Base-by-base conservation (phyloP, 2,113 vertebrate genomes). In the Apodemus speciosus region DNA sequence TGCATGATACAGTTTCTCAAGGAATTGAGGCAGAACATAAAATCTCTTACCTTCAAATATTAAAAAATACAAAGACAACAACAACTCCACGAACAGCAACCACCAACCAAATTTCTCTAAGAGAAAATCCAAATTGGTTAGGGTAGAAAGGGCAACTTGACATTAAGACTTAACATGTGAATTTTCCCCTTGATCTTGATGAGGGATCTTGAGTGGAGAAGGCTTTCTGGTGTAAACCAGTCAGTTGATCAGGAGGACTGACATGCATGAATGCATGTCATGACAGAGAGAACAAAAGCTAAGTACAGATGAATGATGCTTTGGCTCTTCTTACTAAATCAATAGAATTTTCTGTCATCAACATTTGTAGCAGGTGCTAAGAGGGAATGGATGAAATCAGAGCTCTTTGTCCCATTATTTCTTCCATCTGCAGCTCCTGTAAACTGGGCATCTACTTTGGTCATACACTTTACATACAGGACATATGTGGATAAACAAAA, bases 251-350 rank as follows among this genome's bases (percentile, higher is more conserved):
- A 83, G 18, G 62, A 27, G 73, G 15, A 84, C 40, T 75, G 58
- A 75, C 85, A 84, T 46, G 7, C 1, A 60, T 3, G 9, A 11
- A 71, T 3, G 64, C 3, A 2, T 18, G 0, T 53, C 68, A 38
- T 38, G 2, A 38, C 13, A 71, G 32, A 93, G 8, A 92, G n/a
- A 92, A 49, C 7, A 79, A 77, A 9, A 21, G 1, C 0, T 32
- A 77, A 77, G 51, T 94, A 20, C 4, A 92, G 0, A 71, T 0
- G 51, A 14, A 93, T 6, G 13, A 10, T 89, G 14, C 21, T 53
- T 89, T 89, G 76, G 18, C 15, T 92, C 8, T 79, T 95, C 35
- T 81, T 83, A 68, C 16, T 88, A 89, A 77, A 75, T 72, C 87
- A 38, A 7, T 56, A 53, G 23, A 91, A 62, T 13, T 89, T 46